These are phyloP conservation scores for Molorchus minor DNA, from an alignment of 2,888 invertebrate genomes.

Conservation along the genomic window DNA sequence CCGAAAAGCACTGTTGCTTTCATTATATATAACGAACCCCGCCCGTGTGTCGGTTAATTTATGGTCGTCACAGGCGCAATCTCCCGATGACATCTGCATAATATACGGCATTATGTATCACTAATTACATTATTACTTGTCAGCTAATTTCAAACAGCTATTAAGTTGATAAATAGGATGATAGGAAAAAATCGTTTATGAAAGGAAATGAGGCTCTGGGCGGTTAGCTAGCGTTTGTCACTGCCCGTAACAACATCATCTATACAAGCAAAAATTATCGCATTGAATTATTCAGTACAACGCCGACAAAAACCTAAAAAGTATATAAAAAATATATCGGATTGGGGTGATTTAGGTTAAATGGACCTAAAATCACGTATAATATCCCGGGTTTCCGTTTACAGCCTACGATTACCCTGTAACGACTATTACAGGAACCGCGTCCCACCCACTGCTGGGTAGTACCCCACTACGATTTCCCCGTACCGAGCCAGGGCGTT, in stretches of 20 bases:
- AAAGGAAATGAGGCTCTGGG: too few relatives aligned
- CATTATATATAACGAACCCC: conserved; percentile 21
- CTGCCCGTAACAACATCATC: too few relatives aligned
- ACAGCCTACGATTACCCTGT: too few relatives aligned
- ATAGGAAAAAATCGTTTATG: conserved; percentile 15
- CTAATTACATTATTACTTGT: conserved; percentile 42
- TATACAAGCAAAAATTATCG: too few relatives aligned
- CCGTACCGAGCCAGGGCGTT: conserved; percentile 26
- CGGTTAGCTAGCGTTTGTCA: too few relatives aligned
- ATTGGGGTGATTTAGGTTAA: too few relatives aligned
- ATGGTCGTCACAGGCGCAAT: conserved; percentile 38
- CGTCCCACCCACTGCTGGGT: conserved; percentile 36
- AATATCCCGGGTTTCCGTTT: too few relatives aligned
- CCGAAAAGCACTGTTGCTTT: background rate
- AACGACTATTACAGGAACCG: too few relatives aligned
- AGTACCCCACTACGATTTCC: conserved; percentile 36
- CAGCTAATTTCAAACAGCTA: conserved; percentile 34
- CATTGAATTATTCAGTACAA: too few relatives aligned
- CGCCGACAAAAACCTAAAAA: too few relatives aligned
- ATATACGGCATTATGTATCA: conserved; percentile 34
- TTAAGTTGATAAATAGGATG: conserved; percentile 35
- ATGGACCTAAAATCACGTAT: too few relatives aligned
- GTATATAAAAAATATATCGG: too few relatives aligned
- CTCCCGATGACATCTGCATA: conserved; percentile 41
- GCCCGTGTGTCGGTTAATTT: conserved; percentile 32